Base-by-base conservation (phyloP, 2,888 invertebrate species). In the Junonia oenone region DNA sequence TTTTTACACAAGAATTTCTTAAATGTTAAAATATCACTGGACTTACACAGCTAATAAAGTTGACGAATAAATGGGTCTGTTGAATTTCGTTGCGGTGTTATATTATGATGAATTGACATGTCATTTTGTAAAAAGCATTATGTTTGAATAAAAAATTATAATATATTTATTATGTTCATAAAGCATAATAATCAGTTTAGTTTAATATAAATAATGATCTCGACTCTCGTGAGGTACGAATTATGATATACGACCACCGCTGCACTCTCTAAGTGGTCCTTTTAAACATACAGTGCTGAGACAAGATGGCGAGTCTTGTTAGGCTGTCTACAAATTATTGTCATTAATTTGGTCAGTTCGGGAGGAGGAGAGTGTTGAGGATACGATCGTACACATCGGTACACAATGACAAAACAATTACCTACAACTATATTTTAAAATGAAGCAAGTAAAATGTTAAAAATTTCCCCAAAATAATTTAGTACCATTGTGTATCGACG, bases 281-380 rank as follows among this genome's bases (percentile, higher is more conserved):
- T 51, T 58, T 26, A 19, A 26, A 59, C 38, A 17, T 49, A 46
- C 58, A 58, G 68, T 74, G 76, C 70, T 77, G 69, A 72, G 71
- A 77, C 71, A 72, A 68, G 72, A 68, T 78, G 78, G 73, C 73
- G 72, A 75, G 70, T 76, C 71, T 69, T 76, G 75, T 78, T 72
- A 83, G 82, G 81, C 78, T 78, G 83, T 83, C 82, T 84, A 87
- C 77, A 85, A 78, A 84, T 89, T 89, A 89, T 89, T 89, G 90
- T 89, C 90, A 81, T 79, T 78, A 73, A 78, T 72, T 88, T 89
- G 90, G 89, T 89, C 90, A 83, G 81, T 80, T 83, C 68, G 75
- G 74, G 75, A 78, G 67, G 64, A 67, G 70, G 73, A 67, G 63
- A 73, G 68, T 73, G 68, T 73, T 19, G 37, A 55, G 72, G 67